Base-by-base conservation (phyloP, 2,888 invertebrate species). In the Catocala sponsa region DNA sequence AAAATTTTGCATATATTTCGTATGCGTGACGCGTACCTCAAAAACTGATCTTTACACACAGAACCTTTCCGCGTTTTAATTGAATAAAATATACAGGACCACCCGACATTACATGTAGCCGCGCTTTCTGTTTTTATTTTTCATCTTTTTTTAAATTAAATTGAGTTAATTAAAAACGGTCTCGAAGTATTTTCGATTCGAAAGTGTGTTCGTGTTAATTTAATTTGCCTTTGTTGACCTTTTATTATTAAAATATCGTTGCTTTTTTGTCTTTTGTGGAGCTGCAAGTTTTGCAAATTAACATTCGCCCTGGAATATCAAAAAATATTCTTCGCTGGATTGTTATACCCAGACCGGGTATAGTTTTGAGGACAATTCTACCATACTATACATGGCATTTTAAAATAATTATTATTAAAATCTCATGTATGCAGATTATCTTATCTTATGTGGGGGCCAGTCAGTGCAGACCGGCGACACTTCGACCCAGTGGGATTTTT, bases 1-100 rank as follows among this genome's bases (percentile, higher is more conserved):
- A 74, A 70, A 76, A 72, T 76, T 85, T 79, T 81, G 80, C 85
- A 86, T 86, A 85, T 83, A 84, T 85, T 83, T 78, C 25, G 59
- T 76, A 72, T 74, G 72, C 75, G 70, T 78, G 44, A 64, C 72
- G 68, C 63, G 69, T 68, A 55, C 65, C 58, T 66, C 47, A 46
- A 67, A 65, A 67, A 62, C 66, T 64, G 68, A 70, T 76, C 56
- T 70, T 72, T 70, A 68, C 57, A 59, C 66, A 53, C 48, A 38
- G 68, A 71, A 71, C 71, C 65, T 71, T 73, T 71, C 12, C 55
- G 56, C 57, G 35, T 38, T 69, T 73, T 77, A 75, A 77, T 77
- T 75, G 65, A 77, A 77, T 73, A 62, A 75, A 68, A 73, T 68
- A 70, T 70, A 68, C 68, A 48, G 73, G 63, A 4, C 62, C 63